These are phyloP conservation scores for Carterocephalus palaemon DNA, from an alignment of 2,888 invertebrate genomes.

Conservation along the genomic window DNA sequence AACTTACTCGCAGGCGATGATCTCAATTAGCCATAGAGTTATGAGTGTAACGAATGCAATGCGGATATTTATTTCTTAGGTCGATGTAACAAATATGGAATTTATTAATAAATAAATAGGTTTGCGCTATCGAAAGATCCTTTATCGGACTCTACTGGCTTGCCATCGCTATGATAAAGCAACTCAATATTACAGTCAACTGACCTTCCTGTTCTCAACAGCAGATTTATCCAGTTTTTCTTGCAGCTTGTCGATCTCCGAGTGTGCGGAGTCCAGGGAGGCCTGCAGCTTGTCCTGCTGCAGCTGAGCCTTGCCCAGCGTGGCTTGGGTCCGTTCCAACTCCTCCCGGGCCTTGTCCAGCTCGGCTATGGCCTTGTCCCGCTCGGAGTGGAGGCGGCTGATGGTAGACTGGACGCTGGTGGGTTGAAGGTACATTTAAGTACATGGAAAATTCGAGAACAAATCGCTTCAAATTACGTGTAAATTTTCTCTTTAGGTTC, in stretches of 20 bases:
- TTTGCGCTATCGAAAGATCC: too few species aligned
- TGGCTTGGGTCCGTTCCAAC: slow-evolving; percentile 91
- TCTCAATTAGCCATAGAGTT: too few species aligned
- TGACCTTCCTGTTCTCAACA: slow-evolving; percentile 89
- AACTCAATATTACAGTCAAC: slow-evolving; percentile 39
- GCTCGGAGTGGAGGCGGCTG: slow-evolving; percentile 90
- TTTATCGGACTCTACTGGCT: too few species aligned
- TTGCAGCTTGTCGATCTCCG: slow-evolving; percentile 93
- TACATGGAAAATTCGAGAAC: neutral
- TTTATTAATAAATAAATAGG: too few species aligned
- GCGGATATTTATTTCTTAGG: too few species aligned
- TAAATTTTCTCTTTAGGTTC: too few species aligned
- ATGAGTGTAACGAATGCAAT: too few species aligned
- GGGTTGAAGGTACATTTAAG: neutral
- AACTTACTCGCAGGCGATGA: too few species aligned
- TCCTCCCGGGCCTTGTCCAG: slow-evolving; percentile 93
- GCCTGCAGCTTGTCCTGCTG: slow-evolving; percentile 95
- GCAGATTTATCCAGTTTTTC: slow-evolving; percentile 91
- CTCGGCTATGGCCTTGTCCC: slow-evolving; percentile 91
- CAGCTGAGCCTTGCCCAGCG: slow-evolving; percentile 92
- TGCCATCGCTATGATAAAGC: too few species aligned
- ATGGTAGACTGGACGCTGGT: slow-evolving; percentile 86
- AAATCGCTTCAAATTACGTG: too few species aligned
- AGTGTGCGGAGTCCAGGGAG: slow-evolving; percentile 91
- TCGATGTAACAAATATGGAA: too few species aligned